phyloP scores from a whole-genome alignment of 2,888 invertebrate genomes.

The Barypeithes pellucidus region DNA sequence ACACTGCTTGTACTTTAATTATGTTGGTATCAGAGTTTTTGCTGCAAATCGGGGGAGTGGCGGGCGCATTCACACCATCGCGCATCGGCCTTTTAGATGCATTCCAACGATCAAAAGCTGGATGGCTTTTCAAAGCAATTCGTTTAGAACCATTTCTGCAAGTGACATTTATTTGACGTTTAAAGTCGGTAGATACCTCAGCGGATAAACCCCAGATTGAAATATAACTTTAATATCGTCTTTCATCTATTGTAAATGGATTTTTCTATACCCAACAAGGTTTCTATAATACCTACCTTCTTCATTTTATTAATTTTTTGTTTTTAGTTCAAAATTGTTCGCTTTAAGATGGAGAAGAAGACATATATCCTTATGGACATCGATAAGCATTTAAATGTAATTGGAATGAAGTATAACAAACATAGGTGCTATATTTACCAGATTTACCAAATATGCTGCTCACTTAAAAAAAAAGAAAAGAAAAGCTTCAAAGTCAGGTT shows the following conservation, averaged over 20 bases:
- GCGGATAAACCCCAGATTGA: not conserved
- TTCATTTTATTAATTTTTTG: too few relatives aligned
- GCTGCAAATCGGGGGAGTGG: constrained; percentile 63
- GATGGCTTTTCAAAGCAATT: constrained; percentile 42
- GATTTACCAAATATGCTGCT: too few relatives aligned
- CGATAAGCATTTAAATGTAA: not conserved
- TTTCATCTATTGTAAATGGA: too few relatives aligned
- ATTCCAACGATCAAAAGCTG: constrained; percentile 56
- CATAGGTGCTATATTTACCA: too few relatives aligned
- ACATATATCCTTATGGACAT: not conserved
- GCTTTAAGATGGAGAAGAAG: too few relatives aligned
- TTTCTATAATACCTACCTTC: too few relatives aligned
- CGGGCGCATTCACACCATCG: constrained; percentile 47
- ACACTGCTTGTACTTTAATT: constrained; percentile 75
- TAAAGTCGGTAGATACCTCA: constrained; percentile 19
- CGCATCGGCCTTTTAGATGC: constrained; percentile 49
- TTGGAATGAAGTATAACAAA: not conserved
- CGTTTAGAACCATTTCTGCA: constrained; percentile 38
- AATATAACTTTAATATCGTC: too few relatives aligned
- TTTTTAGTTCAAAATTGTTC: too few relatives aligned
- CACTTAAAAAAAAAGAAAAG: not conserved
- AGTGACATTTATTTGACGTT: constrained; percentile 51
- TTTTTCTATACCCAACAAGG: too few relatives aligned
- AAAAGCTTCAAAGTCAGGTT: not conserved
- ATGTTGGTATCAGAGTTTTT: constrained; percentile 73